Conservation (phyloP, 2,888 invertebrate species). For the Lissonota sp. region DNA sequence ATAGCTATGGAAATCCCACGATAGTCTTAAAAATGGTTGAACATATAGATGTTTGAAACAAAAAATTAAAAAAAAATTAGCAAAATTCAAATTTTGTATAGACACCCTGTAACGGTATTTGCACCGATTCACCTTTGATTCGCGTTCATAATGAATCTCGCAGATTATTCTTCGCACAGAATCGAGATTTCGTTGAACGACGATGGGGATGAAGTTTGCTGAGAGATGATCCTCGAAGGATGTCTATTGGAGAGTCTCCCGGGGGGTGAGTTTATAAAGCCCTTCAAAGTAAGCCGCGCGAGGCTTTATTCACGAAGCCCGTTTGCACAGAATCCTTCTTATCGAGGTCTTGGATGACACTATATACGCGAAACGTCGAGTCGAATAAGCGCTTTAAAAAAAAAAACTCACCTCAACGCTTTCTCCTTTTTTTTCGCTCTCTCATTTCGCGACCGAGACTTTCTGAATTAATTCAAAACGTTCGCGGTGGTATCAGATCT, state of each 20-base stretch:
- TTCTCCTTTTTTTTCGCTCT: neutral
- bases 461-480: neutral
- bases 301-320: conserved; percentile 33
- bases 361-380: neutral
- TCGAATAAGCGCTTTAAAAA: conserved; percentile 5
- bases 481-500: too few species aligned
- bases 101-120: neutral
- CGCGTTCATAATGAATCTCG: neutral
- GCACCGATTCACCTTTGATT: neutral
- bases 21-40: too few species aligned
- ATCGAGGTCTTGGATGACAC: conserved; percentile 11
- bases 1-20: too few species aligned
- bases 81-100: too few species aligned
- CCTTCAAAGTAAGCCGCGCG: conserved; percentile 37
- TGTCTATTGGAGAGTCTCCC: neutral
- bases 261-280: conserved; percentile 12
- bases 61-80: too few species aligned
- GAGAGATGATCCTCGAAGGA: conserved; percentile 3
- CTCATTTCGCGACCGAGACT: neutral
- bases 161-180: neutral
- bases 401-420: neutral
- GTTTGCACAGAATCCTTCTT: conserved; percentile 50
- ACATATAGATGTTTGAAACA: too few species aligned
- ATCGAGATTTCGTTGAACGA: neutral
- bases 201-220: neutral